These are phyloP conservation scores for Symphodus melops DNA, from an alignment of 2,113 vertebrate species.

Conservation along the genomic window DNA sequence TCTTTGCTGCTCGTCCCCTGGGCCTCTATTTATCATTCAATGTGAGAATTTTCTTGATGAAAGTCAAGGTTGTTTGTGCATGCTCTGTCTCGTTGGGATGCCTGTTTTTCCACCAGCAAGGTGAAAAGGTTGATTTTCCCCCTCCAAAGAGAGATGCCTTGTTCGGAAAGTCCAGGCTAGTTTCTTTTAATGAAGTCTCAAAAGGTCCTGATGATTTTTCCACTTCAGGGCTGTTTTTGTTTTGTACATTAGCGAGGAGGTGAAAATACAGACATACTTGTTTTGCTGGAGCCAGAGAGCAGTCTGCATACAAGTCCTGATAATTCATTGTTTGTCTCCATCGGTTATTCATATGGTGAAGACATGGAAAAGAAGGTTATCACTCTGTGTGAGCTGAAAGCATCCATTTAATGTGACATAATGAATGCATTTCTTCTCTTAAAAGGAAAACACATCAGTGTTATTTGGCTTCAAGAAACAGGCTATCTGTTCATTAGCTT, in stretches of 20 bases:
- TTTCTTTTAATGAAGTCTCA: constrained; percentile 81
- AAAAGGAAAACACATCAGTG: constrained; percentile 28
- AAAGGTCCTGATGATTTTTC: constrained; percentile 75
- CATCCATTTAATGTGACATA: constrained; percentile 56
- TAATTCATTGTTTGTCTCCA: constrained; percentile 49
- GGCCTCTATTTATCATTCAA: constrained; percentile 86
- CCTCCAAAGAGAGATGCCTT: constrained; percentile 76
- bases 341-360: constrained; percentile 37
- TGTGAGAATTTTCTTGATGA: constrained; percentile 86
- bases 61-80: constrained; percentile 86
- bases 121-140: constrained; percentile 81
- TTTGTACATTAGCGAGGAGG: constrained; percentile 57
- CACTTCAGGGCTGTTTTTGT: constrained; percentile 74
- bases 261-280: constrained; percentile 64
- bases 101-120: constrained; percentile 80
- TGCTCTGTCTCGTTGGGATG: constrained; percentile 78
- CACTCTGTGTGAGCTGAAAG: constrained; percentile 52
- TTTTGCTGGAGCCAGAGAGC: constrained; percentile 28
- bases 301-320: constrained; percentile 22
- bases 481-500: constrained; percentile 24
- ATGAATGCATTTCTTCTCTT: constrained; percentile 35
- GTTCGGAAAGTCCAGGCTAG: constrained; percentile 69
- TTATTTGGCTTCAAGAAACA: constrained; percentile 37
- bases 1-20: constrained; percentile 79
- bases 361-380: constrained; percentile 42